phyloP scores from a whole-genome alignment of 2,888 invertebrate genomes.

The Dryobotodes eremita region DNA sequence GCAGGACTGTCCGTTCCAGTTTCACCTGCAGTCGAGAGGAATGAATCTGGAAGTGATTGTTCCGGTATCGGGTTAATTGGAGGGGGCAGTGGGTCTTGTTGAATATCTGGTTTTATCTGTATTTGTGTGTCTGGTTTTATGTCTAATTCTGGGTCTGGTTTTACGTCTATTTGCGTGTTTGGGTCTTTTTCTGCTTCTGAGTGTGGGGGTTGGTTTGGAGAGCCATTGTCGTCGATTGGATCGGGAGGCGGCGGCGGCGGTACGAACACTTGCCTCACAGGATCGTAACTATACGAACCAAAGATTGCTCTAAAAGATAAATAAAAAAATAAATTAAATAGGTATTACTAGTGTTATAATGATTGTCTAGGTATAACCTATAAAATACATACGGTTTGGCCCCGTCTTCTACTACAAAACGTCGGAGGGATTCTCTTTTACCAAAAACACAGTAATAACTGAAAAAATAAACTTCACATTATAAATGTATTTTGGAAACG shows the following conservation, averaged over 20 bases:
- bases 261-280: slow-evolving; percentile 58
- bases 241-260: slow-evolving; percentile 17
- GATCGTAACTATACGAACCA: slow-evolving; percentile 70
- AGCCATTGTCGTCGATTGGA: not conserved
- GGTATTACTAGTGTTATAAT: not conserved
- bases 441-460: slow-evolving; percentile 54
- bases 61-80: not conserved
- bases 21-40: slow-evolving; percentile 1
- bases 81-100: not conserved
- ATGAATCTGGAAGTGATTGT: not conserved
- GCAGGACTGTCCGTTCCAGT: not conserved
- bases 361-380: not conserved
- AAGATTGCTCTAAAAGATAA: slow-evolving; percentile 65
- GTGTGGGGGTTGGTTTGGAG: not conserved
- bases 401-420: slow-evolving; percentile 67
- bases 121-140: not conserved
- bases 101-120: no score
- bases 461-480: slow-evolving; percentile 47
- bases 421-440: slow-evolving; percentile 59
- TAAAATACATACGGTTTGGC: slow-evolving; percentile 68
- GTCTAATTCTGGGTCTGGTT: no score
- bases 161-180: not conserved
- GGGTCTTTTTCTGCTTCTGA: not conserved
- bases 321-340: not conserved
- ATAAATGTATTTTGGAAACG: slow-evolving; percentile 6